Percentiles rank a stretch among this genome's conserved stretches.
phyloP scores from a whole-genome alignment of 2,888 invertebrate species.

The Dermolepida albohirtum region DNA sequence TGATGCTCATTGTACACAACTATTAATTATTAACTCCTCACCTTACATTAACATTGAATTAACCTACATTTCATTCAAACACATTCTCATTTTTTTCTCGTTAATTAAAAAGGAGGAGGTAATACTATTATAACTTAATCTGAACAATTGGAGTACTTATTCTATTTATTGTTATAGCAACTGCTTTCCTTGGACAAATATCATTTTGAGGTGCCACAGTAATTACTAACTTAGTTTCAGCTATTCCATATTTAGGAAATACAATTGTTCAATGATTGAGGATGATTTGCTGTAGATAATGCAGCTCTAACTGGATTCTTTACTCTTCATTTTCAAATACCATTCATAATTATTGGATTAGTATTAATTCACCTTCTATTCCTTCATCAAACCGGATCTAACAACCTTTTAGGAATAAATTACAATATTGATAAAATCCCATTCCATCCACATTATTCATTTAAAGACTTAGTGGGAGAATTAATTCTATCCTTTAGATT shows the following conservation, averaged over 20 bases:
- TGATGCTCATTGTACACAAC: no score
- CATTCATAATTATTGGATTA: constrained; percentile 74
- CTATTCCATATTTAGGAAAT: constrained; percentile 76
- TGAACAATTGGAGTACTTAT: no score
- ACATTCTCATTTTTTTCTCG: no score
- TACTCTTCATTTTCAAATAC: constrained; percentile 78
- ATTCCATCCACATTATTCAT: constrained; percentile 72
- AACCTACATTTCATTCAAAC: no score
- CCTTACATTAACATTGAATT: no score
- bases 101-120: no score
- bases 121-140: no score
- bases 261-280: constrained; percentile 78
- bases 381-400: constrained; percentile 76
- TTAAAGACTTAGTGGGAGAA: constrained; percentile 74
- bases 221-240: constrained; percentile 80
- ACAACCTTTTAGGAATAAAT: constrained; percentile 74
- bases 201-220: constrained; percentile 85
- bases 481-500: constrained; percentile 69
- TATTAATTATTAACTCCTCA: no score
- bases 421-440: constrained; percentile 77
- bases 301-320: constrained; percentile 83
- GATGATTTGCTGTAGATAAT: constrained; percentile 80
- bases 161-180: constrained; percentile 77
- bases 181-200: constrained; percentile 85
- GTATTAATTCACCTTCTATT: constrained; percentile 74